A percentile compares a stretch with the other conserved stretches of the same genome.
Conservation (phyloP, 2,888 invertebrate genomes). For the Drosophila mimica region DNA sequence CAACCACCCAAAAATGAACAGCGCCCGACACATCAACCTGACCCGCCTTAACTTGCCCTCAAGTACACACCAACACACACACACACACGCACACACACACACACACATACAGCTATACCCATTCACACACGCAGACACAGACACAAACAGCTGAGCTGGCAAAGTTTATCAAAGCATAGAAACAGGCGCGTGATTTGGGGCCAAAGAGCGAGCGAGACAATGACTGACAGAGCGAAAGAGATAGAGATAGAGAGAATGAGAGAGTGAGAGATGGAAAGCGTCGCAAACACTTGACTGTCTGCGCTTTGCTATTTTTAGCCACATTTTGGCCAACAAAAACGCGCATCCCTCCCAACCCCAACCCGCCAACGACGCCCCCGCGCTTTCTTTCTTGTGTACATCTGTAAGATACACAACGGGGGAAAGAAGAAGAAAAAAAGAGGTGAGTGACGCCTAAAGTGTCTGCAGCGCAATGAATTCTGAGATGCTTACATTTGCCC, state of each 20-base stretch:
- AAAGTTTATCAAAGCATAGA: slow-evolving; percentile 73
- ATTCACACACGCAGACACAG: slow-evolving; percentile 23
- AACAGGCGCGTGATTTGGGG: slow-evolving; percentile 74
- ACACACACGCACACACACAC: slow-evolving; percentile 20
- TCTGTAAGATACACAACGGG: slow-evolving; percentile 20
- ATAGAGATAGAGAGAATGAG: neutral
- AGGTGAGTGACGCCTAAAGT: slow-evolving; percentile 65
- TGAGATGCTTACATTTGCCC: slow-evolving; percentile 30
- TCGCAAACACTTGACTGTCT: slow-evolving; percentile 56
- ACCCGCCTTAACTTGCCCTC: slow-evolving; percentile 74
- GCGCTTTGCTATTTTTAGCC: slow-evolving; percentile 60
- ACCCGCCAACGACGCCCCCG: neutral
- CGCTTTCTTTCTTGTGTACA: slow-evolving; percentile 9
- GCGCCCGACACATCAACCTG: slow-evolving; percentile 67
- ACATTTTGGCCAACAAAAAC: slow-evolving; percentile 57
- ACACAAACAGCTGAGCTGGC: slow-evolving; percentile 58
- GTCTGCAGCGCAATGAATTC: slow-evolving; percentile 42
- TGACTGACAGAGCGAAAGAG: neutral
- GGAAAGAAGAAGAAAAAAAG: slow-evolving; percentile 22
- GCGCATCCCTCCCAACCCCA: slow-evolving; percentile 10
- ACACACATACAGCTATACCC: slow-evolving; percentile 7
- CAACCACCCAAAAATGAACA: slow-evolving; percentile 39
- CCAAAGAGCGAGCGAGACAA: slow-evolving; percentile 9
- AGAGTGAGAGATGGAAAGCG: neutral
- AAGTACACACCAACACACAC: slow-evolving; percentile 48